Conservation (phyloP, 2,113 vertebrate genomes). For the Phalacrocorax aristotelis region DNA sequence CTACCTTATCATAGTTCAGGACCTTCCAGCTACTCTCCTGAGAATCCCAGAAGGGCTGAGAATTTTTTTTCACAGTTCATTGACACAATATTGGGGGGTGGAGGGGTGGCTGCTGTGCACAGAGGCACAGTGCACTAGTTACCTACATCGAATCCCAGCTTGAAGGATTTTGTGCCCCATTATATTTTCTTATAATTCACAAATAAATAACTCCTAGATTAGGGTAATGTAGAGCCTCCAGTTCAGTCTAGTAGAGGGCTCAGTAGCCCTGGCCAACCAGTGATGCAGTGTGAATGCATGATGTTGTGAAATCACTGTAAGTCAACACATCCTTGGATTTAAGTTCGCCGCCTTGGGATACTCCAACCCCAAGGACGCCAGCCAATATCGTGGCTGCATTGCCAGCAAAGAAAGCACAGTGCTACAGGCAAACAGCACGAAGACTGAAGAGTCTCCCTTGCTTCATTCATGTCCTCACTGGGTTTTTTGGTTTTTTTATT, state of each 20-base stretch:
- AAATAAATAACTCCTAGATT: not conserved
- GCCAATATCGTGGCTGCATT: not conserved
- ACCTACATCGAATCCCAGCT: not conserved
- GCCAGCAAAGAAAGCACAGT: too few species aligned
- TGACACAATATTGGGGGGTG: too few species aligned
- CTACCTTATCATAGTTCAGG: not conserved
- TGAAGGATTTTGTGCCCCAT: not conserved
- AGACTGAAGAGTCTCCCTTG: not conserved
- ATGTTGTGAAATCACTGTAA: not conserved
- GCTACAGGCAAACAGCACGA: not conserved
- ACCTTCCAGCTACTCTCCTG: not conserved
- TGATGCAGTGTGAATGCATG: not conserved
- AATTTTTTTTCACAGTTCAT: not conserved
- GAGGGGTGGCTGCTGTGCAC: not conserved
- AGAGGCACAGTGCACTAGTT: not conserved
- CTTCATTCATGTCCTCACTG: not conserved
- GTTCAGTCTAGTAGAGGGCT: not conserved
- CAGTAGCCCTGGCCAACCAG: not conserved
- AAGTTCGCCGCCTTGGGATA: not conserved
- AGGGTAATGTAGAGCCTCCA: not conserved
- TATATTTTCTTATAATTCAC: not conserved
- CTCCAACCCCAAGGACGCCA: not conserved
- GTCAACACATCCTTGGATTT: not conserved
- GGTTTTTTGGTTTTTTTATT: too few species aligned
- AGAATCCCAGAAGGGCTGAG: not conserved